A percentile compares a stretch with the other conserved stretches of the same genome.
phyloP scores from a whole-genome alignment of 2,113 vertebrate species.

The human (Homo sapiens) region DNA sequence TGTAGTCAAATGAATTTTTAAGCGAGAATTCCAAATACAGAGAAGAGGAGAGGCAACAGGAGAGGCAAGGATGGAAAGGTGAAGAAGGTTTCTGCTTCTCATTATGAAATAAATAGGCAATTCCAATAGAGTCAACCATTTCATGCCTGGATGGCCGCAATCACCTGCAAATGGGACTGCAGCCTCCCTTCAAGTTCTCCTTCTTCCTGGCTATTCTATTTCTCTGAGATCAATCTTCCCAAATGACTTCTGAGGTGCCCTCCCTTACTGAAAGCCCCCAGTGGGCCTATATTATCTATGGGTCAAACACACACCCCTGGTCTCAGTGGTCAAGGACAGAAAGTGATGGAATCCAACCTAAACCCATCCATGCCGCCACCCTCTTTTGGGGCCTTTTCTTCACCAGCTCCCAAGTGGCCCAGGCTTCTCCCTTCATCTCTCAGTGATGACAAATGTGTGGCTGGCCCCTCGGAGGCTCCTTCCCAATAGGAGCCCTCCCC shows the following conservation, averaged over 20 bases:
- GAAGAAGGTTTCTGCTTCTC: background rate
- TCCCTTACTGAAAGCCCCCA: background rate
- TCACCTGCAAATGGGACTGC: rapidly evolving
- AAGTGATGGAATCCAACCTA: background rate
- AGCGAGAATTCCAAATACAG: background rate
- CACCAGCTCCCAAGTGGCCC: background rate
- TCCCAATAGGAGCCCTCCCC: background rate
- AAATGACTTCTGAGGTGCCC: background rate
- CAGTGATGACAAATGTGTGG: background rate
- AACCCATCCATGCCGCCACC: no score
- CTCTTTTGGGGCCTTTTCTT: background rate
- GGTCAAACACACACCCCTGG: background rate
- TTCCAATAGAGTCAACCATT: background rate
- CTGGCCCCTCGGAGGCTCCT: background rate
- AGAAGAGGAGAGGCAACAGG: background rate
- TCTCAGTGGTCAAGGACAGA: background rate
- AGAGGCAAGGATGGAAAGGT: background rate
- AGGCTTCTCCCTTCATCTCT: background rate
- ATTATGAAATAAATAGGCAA: background rate
- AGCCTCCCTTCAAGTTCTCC: rapidly evolving
- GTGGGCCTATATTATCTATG: background rate
- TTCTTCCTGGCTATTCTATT: background rate
- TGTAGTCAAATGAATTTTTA: background rate
- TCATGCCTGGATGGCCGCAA: background rate
- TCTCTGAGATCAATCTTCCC: background rate